A percentile compares a stretch with the other conserved stretches of the same genome.
phyloP scores from a whole-genome alignment of 2,797 vertebrate species.

The Dicrostonyx torquatus region DNA sequence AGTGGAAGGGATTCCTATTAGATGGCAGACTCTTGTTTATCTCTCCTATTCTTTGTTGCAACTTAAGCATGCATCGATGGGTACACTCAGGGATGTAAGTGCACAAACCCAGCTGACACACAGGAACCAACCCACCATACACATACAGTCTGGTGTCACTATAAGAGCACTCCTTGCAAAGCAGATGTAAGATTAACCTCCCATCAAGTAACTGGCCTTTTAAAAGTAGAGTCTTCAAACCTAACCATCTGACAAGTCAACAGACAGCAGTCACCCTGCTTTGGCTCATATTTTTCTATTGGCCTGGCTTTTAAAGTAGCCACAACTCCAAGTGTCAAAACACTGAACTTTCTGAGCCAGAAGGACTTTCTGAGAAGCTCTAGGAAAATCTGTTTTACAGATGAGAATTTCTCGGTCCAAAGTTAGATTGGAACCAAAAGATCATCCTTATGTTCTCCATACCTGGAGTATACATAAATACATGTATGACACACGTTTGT shows the following conservation, averaged over 20 bases:
- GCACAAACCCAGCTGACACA: conserved; percentile 45
- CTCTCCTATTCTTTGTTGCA: conserved; percentile 40
- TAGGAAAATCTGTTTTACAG: conserved; percentile 53
- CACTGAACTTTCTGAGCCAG: neutral
- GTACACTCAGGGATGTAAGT: conserved; percentile 17
- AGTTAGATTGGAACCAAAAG: conserved; percentile 49
- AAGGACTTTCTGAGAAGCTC: conserved; percentile 48
- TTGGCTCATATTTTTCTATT: conserved; percentile 39
- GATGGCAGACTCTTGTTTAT: conserved; percentile 44
- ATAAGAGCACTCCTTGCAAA: conserved; percentile 51
- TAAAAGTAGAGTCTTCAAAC: conserved; percentile 69
- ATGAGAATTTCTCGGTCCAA: conserved; percentile 47
- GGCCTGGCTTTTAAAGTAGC: conserved; percentile 63
- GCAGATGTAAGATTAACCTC: conserved; percentile 47
- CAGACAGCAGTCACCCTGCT: conserved; percentile 59
- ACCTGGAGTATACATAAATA: neutral
- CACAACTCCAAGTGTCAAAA: conserved; percentile 47
- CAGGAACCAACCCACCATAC: neutral
- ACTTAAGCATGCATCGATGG: conserved; percentile 21
- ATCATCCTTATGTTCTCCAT: neutral
- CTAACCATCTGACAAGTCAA: conserved; percentile 69
- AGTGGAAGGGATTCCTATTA: conserved; percentile 53
- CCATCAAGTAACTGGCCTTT: conserved; percentile 65
- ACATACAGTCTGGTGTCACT: neutral
- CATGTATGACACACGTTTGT: conserved; percentile 45